Evolutionary conservation across 1,140 invertebrate genomes (phyloP).

Genomic region (Lutraria rhynchaena): DNA sequence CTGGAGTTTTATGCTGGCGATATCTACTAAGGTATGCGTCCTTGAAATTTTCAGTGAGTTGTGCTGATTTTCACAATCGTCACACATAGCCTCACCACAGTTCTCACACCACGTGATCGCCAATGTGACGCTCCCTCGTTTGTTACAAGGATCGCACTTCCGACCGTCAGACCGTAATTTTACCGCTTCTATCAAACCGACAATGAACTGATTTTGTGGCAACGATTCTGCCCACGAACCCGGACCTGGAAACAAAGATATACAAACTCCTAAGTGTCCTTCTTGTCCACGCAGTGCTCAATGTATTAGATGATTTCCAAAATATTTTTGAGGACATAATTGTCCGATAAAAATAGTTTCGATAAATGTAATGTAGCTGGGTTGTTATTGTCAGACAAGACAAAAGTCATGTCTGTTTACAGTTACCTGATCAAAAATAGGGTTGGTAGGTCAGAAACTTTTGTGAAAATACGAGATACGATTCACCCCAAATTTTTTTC

Average conservation of each 20-base stretch:
- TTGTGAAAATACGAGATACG: too few relatives aligned
- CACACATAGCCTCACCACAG: conserved; percentile 63
- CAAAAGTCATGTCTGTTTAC: too few relatives aligned
- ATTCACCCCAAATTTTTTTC: too few relatives aligned
- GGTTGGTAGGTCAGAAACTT: too few relatives aligned
- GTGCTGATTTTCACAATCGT: conserved; percentile 60
- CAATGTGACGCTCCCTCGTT: conserved; percentile 38
- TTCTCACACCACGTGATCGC: conserved; percentile 65
- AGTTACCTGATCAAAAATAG: too few relatives aligned
- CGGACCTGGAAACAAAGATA: conserved; percentile 30
- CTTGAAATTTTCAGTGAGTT: conserved; percentile 57
- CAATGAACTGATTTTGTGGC: conserved; percentile 61
- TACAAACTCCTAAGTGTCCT: too few relatives aligned
- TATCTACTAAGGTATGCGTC: conserved; percentile 58
- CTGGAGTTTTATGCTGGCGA: conserved; percentile 59
- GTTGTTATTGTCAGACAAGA: too few relatives aligned
- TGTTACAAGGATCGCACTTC: conserved; percentile 60
- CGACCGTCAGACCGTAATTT: conserved; percentile 50
- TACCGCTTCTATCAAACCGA: conserved; percentile 60
- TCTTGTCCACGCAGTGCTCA: too few relatives aligned
- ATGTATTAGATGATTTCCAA: too few relatives aligned
- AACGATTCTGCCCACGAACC: conserved; percentile 50
- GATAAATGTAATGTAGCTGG: too few relatives aligned
- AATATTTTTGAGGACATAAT: too few relatives aligned
- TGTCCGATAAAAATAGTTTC: too few relatives aligned